Evolutionary conservation across 2,888 invertebrate genomes (phyloP), one percentile per base, ranked within the genome.

Genomic region (Lissonota sp.): DNA sequence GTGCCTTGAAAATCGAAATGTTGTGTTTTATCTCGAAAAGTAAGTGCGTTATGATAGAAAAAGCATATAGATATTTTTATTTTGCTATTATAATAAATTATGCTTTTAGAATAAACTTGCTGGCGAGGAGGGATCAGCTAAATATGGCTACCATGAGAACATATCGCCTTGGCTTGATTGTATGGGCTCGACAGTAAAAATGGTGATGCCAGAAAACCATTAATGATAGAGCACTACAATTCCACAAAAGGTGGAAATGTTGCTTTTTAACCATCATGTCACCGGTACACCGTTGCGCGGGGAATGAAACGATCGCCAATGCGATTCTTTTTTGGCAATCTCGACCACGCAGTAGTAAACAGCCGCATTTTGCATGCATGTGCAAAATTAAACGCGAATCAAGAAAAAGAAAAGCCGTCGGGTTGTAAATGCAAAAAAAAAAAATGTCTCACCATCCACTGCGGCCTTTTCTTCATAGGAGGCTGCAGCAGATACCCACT

Each of bases 161-260:
- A 16, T 63, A 4, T 46, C 46, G 26, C 46, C 82, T 14, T 80
- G 37, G 69, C 66, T 58, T 79, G 83, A 46, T 72, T 73, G 16
- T 69, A 75, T 46, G 49, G 63, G 12, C 70, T 58, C 64, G 10
- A 51, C 42, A 69, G 62, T 57, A 40, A 44, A 26, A 79, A 63
- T 39, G 16, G 77, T 46, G 16, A 5, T 12, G 14, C 10, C 7
- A 67, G 71, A 60, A 83, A 73, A 40, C 81, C 78, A 55, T 14
- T 74, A 8, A 64, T 79, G 6, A 57, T 78, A 8, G 60, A 46
- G 4, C 72, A 73, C 40, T 73, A 74, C 53, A 72, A 73, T 64
- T 37, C 63, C 14, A 73, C 73, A 53, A 57, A 53, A 53, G 12
- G 53, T 12, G 53, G 53, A 10, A 55, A 10, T 51, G 49, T 42